Base-by-base conservation (phyloP, 30 jellyfish, hydroid and myxozoan genomes). In the Hydractinia echinata region DNA sequence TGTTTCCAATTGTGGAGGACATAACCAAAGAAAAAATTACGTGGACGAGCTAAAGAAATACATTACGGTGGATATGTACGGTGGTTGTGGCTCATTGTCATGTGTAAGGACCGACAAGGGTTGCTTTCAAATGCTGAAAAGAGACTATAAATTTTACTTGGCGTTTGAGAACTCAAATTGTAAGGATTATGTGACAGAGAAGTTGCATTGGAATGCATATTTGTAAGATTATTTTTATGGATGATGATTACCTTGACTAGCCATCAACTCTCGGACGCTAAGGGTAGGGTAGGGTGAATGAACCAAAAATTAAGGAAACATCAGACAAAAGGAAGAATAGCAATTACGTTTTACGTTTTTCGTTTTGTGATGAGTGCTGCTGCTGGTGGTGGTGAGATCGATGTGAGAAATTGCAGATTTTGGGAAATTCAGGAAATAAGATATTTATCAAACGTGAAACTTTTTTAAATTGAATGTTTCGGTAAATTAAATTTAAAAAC, bases 131-230 rank as follows among this genome's bases (percentile, higher is more conserved):
- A 54, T 5, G 49, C 77, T 77, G 74, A 77, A 77, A 55, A 77
- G 53, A 16, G 85, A 77, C 15, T 77, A 77, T n/a, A 77, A 77
- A n/a, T 77, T 77, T 77, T 77, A 77, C 55, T 9, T 77, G 8
- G 30, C 85, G 20, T 77, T 77, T 77, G 85, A 77, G 53, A 77
- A 77, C 49, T 54, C 79, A 6, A 55, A 77, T 54, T 77, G 85
- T 79, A 77, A 77, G 60, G 85, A 77, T n/a, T 77, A 77, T 79
- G 52, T 77, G 81, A 77, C 85, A 13, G 85, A 77, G 53, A 77
- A 77, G 55, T 58, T 58, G 8, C 60, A 18, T 77, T 77, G 85
- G 85, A 77, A 77, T 51, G 85, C 80, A 19, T 30, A 9, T n/a
- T 61, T 54, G 85, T 77, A 77, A 77, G 85, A 53, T 10, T 50